phyloP scores from a whole-genome alignment of 2,113 vertebrate genomes.

The Elephantulus edwardii region DNA sequence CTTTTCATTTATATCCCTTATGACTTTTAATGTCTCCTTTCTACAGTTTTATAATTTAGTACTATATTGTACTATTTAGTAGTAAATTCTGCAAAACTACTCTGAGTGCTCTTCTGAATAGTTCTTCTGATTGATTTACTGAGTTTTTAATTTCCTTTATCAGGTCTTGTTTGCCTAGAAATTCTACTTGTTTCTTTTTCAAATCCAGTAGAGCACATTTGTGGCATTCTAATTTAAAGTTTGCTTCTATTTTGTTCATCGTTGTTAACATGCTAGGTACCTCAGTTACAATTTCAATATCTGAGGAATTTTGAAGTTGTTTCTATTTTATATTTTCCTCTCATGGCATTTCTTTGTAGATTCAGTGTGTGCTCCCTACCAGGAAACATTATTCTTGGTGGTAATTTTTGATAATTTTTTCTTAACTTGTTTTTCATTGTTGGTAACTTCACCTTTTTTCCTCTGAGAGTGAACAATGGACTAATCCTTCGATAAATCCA shows the following conservation, averaged over 20 bases:
- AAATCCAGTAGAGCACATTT: neutral
- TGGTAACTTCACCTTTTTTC: neutral
- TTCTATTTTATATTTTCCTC: neutral
- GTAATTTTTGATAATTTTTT: neutral
- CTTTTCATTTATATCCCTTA: neutral
- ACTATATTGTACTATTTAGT: neutral
- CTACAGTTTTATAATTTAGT: neutral
- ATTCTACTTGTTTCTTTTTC: neutral
- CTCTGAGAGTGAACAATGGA: neutral
- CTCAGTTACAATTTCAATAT: neutral
- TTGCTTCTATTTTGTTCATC: conserved; percentile 13
- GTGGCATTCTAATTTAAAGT: neutral
- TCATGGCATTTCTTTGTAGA: neutral
- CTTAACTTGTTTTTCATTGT: neutral
- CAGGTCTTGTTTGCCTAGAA: conserved; percentile 18
- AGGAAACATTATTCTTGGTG: neutral
- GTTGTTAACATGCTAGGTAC: neutral
- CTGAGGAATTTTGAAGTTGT: neutral
- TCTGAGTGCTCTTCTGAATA: neutral
- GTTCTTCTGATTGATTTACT: neutral
- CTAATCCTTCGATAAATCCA: neutral
- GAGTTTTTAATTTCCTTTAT: conserved; percentile 10
- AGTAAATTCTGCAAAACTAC: neutral
- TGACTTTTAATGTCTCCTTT: neutral
- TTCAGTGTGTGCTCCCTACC: neutral